Percentiles rank a stretch among this genome's conserved stretches.
Conservation (phyloP, 2,113 vertebrate species). For the Nothobranchius furzeri region DNA sequence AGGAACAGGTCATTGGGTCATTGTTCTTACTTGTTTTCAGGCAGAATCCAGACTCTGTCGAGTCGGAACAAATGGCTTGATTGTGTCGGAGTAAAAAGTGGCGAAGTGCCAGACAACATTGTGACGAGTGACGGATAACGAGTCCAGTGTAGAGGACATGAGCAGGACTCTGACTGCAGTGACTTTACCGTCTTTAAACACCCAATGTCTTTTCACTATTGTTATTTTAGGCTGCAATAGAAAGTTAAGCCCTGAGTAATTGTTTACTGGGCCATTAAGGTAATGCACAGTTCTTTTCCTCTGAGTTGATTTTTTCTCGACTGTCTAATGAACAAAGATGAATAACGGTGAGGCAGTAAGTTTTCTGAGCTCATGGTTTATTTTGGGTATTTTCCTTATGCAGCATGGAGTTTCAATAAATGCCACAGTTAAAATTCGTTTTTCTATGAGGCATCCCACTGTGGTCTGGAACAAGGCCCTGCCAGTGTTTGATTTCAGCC, state of each 20-base stretch:
- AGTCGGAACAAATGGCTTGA: slow-evolving; percentile 64
- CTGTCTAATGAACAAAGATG: slow-evolving; percentile 35
- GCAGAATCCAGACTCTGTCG: slow-evolving; percentile 62
- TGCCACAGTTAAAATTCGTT: slow-evolving; percentile 30
- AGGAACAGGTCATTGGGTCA: slow-evolving; percentile 34
- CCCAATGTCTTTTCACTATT: neutral
- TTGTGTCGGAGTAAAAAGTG: slow-evolving; percentile 48
- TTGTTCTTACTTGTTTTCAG: slow-evolving; percentile 37
- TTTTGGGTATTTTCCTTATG: slow-evolving; percentile 42
- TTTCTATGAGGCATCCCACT: slow-evolving; percentile 32
- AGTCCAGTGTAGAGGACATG: slow-evolving; percentile 28
- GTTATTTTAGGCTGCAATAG: neutral
- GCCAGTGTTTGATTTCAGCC: slow-evolving; percentile 11
- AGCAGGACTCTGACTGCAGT: neutral
- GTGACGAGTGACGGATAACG: slow-evolving; percentile 63
- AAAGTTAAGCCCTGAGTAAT: slow-evolving; percentile 34
- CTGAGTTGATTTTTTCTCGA: slow-evolving; percentile 17
- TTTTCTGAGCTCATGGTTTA: slow-evolving; percentile 26
- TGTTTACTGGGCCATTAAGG: slow-evolving; percentile 35
- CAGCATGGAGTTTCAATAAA: slow-evolving; percentile 29
- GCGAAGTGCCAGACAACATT: slow-evolving; percentile 41
- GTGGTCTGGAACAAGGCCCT: slow-evolving; percentile 42
- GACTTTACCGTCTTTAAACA: slow-evolving; percentile 1
- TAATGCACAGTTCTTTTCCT: slow-evolving; percentile 16
- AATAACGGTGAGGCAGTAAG: slow-evolving; percentile 25